phyloP scores from a whole-genome alignment of 2,113 vertebrate species.

The Brachirus orientalis region DNA sequence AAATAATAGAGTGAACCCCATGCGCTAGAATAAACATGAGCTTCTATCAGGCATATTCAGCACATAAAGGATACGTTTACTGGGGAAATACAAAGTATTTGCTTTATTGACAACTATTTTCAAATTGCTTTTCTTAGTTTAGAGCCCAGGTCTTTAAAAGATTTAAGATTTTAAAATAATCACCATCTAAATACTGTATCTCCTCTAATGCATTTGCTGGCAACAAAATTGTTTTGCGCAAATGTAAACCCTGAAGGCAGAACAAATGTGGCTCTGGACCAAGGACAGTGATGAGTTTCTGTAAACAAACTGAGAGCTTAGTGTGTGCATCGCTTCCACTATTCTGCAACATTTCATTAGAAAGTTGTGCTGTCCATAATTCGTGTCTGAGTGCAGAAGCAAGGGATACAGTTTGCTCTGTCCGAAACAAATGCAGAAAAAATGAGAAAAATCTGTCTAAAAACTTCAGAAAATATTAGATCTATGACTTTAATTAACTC shows the following conservation, averaged over 20 bases:
- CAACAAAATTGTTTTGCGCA: constrained; percentile 3
- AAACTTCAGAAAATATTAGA: no score
- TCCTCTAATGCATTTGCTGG: constrained; percentile 18
- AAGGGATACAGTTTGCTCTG: no score
- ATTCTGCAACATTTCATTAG: constrained; percentile 9
- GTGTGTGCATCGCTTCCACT: neutral
- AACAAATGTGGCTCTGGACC: constrained; percentile 17
- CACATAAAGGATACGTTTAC: no score
- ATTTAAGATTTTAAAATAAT: neutral
- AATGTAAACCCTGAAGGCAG: constrained; percentile 16
- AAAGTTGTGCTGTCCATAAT: constrained; percentile 1
- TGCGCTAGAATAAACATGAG: neutral
- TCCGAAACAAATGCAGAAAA: neutral
- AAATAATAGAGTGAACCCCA: constrained; percentile 18
- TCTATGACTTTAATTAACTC: constrained; percentile 36
- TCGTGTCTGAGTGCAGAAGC: neutral
- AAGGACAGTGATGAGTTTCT: neutral
- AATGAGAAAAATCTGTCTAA: no score
- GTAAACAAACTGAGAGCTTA: constrained; percentile 15
- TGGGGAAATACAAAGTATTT: no score
- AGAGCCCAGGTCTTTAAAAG: neutral
- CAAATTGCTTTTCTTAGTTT: neutral
- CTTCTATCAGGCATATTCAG: no score
- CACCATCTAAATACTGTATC: neutral
- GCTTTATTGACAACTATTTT: no score